Evolutionary conservation across 1,140 invertebrate species (phyloP).

Genomic region (Archivesica marissinica): DNA sequence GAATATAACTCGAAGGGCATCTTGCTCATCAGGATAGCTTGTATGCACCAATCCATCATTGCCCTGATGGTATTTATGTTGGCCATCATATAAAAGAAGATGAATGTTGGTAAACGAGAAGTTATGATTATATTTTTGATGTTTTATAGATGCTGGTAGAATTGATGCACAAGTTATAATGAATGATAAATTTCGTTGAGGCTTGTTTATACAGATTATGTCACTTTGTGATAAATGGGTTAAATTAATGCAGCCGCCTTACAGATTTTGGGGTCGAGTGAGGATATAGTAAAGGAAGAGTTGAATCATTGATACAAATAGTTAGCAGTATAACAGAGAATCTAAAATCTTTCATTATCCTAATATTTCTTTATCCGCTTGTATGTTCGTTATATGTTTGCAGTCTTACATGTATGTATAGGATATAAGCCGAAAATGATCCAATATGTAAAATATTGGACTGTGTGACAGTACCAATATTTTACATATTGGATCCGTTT

Average conservation of each 20-base stretch:
- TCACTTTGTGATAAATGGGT: not conserved
- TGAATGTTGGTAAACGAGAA: not conserved
- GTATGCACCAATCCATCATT: not conserved
- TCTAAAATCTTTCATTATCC: too few species aligned
- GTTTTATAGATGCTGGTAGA: not conserved
- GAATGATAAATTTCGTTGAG: not conserved
- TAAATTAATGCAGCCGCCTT: not conserved
- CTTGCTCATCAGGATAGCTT: not conserved
- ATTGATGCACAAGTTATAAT: not conserved
- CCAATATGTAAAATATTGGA: too few species aligned
- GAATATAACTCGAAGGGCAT: not conserved
- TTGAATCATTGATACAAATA: too few species aligned
- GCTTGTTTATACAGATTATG: slow-evolving; percentile 14
- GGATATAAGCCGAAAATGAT: too few species aligned
- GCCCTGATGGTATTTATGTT: not conserved
- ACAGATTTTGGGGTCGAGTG: too few species aligned
- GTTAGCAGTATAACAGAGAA: too few species aligned
- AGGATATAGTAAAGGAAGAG: too few species aligned
- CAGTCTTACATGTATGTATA: too few species aligned
- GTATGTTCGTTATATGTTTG: too few species aligned
- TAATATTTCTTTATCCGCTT: too few species aligned
- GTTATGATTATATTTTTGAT: not conserved
- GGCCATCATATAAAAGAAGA: not conserved
- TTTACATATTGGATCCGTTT: too few species aligned
- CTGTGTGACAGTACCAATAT: too few species aligned